A percentile compares a stretch with the other conserved stretches of the same genome.
phyloP scores from a whole-genome alignment of 2,797 vertebrate species.

The Lindbergichthys nudifrons region DNA sequence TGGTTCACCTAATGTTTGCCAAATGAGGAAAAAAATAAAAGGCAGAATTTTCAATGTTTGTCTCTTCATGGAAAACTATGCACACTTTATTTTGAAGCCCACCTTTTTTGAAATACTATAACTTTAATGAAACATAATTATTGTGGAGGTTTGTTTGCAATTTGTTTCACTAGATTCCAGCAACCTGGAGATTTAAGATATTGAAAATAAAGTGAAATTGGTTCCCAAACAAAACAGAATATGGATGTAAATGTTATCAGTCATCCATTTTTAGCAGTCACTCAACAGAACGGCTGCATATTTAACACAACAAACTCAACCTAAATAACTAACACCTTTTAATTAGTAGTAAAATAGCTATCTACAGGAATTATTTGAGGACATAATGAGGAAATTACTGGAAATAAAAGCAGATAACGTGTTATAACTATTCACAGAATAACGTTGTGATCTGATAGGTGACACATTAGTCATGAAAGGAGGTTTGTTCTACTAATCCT shows the following conservation, averaged over 20 bases:
- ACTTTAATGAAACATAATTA: too few species aligned
- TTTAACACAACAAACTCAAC: neutral
- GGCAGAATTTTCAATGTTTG: conserved; percentile 18
- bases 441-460: neutral
- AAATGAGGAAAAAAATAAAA: conserved; percentile 62
- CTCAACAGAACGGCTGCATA: neutral
- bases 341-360: neutral
- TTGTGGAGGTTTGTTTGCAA: neutral
- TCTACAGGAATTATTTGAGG: neutral
- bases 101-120: neutral
- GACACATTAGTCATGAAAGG: neutral
- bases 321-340: neutral
- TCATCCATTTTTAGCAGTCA: neutral
- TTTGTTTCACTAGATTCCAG: neutral
- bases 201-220: neutral
- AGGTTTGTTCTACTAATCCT: neutral
- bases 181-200: neutral
- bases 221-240: too few species aligned
- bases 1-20: conserved; percentile 50
- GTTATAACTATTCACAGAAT: too few species aligned
- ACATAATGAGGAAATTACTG: neutral
- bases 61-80: neutral
- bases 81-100: neutral
- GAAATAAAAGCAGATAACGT: too few species aligned
- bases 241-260: neutral